Percentiles rank a stretch among this genome's conserved stretches.
phyloP scores from a whole-genome alignment of 2,113 vertebrate genomes.

The Grus americana region DNA sequence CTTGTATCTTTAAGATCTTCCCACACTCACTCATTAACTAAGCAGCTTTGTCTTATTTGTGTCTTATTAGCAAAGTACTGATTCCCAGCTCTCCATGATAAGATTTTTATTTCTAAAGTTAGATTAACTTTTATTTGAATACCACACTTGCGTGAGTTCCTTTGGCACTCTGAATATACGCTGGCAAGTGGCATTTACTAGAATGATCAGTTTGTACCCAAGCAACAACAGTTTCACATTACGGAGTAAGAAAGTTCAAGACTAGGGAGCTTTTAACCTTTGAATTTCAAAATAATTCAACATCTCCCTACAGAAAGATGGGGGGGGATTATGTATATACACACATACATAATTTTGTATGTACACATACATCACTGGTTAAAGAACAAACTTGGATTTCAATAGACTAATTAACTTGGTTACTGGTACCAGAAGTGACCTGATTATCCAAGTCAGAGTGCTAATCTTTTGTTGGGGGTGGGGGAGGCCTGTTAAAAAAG shows the following conservation, averaged over 20 bases:
- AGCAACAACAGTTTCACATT: neutral
- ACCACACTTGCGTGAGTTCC: neutral
- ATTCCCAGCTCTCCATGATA: neutral
- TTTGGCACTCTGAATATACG: neutral
- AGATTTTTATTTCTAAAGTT: neutral
- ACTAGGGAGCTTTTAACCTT: neutral
- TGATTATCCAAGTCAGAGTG: neutral
- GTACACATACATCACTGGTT: neutral
- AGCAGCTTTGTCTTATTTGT: neutral
- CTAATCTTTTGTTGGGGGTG: neutral
- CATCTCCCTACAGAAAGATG: neutral
- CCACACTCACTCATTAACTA: neutral
- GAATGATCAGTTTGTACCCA: neutral
- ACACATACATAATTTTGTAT: neutral
- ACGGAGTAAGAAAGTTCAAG: neutral
- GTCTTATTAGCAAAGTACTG: neutral
- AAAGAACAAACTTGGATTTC: constrained; percentile 26
- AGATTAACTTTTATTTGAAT: neutral
- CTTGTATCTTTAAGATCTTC: neutral
- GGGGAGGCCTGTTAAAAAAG: neutral
- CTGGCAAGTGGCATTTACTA: neutral
- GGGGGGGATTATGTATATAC: neutral
- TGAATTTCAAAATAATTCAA: neutral
- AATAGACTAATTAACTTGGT: neutral
- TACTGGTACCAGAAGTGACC: neutral